These are phyloP conservation scores for Sebastes oblongus DNA, from an alignment of 2,797 vertebrate species.

Conservation along the genomic window DNA sequence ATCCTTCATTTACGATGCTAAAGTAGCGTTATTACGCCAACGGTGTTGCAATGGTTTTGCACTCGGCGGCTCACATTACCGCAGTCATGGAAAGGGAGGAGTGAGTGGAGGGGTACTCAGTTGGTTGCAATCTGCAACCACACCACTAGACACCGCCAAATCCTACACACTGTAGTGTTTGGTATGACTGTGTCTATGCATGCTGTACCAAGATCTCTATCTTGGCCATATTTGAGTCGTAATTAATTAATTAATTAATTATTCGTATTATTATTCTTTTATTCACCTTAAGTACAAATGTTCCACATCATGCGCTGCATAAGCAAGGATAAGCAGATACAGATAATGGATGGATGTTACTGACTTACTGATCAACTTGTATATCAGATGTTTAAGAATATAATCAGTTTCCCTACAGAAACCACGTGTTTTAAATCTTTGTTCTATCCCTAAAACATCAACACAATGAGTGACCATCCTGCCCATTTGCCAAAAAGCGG, in stretches of 20 bases:
- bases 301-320: neutral
- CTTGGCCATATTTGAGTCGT: neutral
- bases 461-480: neutral
- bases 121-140: no score
- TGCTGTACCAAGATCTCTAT: neutral
- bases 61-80: no score
- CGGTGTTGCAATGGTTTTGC: accelerated
- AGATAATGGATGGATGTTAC: neutral
- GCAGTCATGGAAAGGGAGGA: no score
- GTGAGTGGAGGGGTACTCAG: no score
- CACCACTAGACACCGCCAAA: no score
- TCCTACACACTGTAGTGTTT: neutral
- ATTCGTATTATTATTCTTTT: neutral
- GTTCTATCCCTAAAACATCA: neutral
- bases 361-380: neutral
- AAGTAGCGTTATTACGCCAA: no score
- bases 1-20: neutral
- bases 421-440: neutral
- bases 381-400: neutral
- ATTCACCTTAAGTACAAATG: neutral
- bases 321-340: neutral
- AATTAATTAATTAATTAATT: neutral
- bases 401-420: neutral
- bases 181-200: neutral
- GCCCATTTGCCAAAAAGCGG: neutral